Evolutionary conservation across 2,888 invertebrate genomes (phyloP), one percentile per base, ranked within the genome.

Genomic region (Blastobasis adustella): DNA sequence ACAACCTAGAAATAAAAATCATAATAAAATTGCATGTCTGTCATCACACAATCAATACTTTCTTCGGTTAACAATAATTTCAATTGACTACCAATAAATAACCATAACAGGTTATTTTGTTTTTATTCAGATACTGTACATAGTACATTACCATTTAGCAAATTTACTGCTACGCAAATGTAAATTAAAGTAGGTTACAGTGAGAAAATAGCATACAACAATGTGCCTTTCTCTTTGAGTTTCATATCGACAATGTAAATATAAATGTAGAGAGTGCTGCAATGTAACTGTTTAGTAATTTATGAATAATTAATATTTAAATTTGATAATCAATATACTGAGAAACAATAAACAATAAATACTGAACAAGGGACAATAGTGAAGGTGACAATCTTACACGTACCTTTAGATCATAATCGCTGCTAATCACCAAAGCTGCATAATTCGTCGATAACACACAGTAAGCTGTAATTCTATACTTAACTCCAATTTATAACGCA

Each of bases 201-300:
- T 23, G 51, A 43, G 61, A 65, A 57, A 65, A 63, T 61, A 66
- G 60, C 57, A 49, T 23, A 23, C 23, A 58, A 67, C 63, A 71
- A 61, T 63, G 62, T 60, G 65, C 75, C 79, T 79, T 79, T 79
- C 79, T 79, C 78, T 77, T 79, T 69, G 65, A 49, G 23, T 23
- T 23, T 23, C 23, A 23, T 23, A 42, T 37, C 42, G 9, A 9
- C 23, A 23, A 23, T 23, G 23, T 23, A 23, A 23, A 23, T 23
- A 23, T 23, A 23, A 23, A 23, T 23, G 23, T 23, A 23, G 23
- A 23, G 23, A 23, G 23, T 23, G 39, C 37, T 39, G 40, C 46
- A 23, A 36, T 46, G 23, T 46, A 6, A 10, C 45, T 7, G 6
- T 45, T 23, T 23, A 23, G 23, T 23, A 23, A 23, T 23, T 23